Conservation (phyloP, 2,113 vertebrate genomes). For the Scomber japonicus region DNA sequence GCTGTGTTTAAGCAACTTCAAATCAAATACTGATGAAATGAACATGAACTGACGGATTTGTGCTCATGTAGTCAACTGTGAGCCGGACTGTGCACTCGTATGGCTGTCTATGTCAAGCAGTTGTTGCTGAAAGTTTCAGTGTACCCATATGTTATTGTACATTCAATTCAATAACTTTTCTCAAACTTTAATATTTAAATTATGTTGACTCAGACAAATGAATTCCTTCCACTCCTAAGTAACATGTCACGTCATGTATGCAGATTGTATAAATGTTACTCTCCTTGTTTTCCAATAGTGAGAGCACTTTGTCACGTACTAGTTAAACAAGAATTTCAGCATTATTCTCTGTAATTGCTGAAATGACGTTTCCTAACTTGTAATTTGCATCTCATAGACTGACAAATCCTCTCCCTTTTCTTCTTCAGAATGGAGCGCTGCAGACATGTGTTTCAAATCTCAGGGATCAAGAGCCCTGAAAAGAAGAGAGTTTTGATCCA, state of each 20-base stretch:
- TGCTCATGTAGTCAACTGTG: not conserved
- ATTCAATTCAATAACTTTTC: not conserved
- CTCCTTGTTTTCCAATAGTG: not conserved
- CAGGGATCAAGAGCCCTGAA: constrained; percentile 78
- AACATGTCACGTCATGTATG: not conserved
- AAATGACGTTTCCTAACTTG: rapidly evolving
- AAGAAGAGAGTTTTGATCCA: constrained; percentile 76
- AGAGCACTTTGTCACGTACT: not conserved
- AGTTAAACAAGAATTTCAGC: constrained; percentile 36
- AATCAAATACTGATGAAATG: not conserved
- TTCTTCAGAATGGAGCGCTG: constrained; percentile 68
- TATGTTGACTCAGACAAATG: not conserved
- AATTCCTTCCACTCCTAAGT: not conserved
- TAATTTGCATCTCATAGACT: not conserved
- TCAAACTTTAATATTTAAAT: not conserved
- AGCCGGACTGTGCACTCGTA: not conserved
- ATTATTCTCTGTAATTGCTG: not conserved
- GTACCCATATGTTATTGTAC: not conserved
- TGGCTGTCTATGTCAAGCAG: no score
- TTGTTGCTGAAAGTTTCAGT: not conserved
- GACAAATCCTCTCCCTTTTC: not conserved
- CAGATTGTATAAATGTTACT: not conserved
- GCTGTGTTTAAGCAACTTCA: not conserved
- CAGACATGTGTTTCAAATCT: constrained; percentile 82
- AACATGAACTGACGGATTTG: not conserved